phyloP scores from a whole-genome alignment of 1,140 invertebrate species.

The Listronotus oregonensis region DNA sequence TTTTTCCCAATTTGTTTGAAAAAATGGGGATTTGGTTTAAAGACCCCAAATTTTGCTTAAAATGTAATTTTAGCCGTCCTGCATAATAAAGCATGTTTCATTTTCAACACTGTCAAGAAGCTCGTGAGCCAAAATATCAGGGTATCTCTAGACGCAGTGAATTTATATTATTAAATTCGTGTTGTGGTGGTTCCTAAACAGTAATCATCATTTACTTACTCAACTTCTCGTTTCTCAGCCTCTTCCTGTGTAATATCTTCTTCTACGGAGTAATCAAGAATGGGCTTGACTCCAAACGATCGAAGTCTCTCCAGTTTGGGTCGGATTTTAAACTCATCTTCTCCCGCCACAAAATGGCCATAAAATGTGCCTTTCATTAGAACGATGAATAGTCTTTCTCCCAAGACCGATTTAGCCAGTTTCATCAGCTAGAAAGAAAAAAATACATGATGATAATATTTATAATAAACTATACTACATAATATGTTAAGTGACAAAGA shows the following conservation, averaged over 20 bases:
- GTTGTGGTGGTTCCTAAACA: too few species aligned
- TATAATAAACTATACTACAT: too few species aligned
- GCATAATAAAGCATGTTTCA: too few species aligned
- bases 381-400: constrained; percentile 81
- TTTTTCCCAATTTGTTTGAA: too few species aligned
- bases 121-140: too few species aligned
- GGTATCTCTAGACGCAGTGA: too few species aligned
- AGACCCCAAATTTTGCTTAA: too few species aligned
- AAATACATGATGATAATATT: too few species aligned
- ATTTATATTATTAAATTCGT: not conserved
- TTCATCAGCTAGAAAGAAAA: constrained; percentile 82
- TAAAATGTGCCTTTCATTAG: constrained; percentile 96
- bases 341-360: constrained; percentile 97
- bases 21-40: too few species aligned
- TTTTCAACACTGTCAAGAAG: too few species aligned
- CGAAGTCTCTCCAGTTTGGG: constrained; percentile 82
- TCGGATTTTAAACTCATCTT: constrained; percentile 85
- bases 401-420: constrained; percentile 76
- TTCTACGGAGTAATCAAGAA: constrained; percentile 98
- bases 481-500: too few species aligned
- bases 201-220: constrained; percentile 66
- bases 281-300: constrained; percentile 96
- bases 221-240: constrained; percentile 85
- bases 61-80: too few species aligned
- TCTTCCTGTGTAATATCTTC: constrained; percentile 84